Base-by-base conservation (phyloP, 2,113 vertebrate species). In the Phyllostomus hastatus region DNA sequence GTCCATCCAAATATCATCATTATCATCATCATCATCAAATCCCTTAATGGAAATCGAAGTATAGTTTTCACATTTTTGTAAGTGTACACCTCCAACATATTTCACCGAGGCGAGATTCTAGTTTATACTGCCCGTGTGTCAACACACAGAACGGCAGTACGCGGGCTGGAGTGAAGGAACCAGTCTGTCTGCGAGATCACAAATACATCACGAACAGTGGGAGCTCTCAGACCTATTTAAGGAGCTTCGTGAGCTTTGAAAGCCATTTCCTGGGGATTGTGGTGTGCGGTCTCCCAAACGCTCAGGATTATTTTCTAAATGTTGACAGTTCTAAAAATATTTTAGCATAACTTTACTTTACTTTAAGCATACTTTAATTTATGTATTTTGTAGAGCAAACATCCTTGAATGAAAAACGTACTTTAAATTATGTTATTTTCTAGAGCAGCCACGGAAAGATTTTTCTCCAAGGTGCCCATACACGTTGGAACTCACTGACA, bases 201-300 rank as follows among this genome's bases (percentile, higher is more conserved):
- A 97, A 97, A 97, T 96, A 84, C 95, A 97, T 85, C 28, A 95
- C n/a, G 52, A 97, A 79, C 90, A 88, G 85, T 89, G 83, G 95
- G 95, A 90, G 50, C 48, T 96, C 86, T 97, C 96, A 75, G 92
- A 97, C 75, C 54, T 96, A 97, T 98, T 97, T 96, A 95, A 97
- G 97, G 91, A 97, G 94, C 87, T 97, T 97, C 92, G 80, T 64
- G 89, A 93, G 85, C 75, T 97, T 96, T 95, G 95, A 93, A 97
- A 98, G n/a, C 73, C 66, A 24, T 97, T 97, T 38, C 86, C 67
- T 85, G 22, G 61, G 73, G 86, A 93, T 97, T 70, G 43, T 75
- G 76, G 41, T 94, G 76, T 50, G 95, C 94, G 97, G 67, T 76
- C 17, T 94, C 48, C 33, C 7, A 89, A 96, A 95, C 2, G 89